Conservation (phyloP, 2,888 invertebrate species). For the Campoletis raptor region DNA sequence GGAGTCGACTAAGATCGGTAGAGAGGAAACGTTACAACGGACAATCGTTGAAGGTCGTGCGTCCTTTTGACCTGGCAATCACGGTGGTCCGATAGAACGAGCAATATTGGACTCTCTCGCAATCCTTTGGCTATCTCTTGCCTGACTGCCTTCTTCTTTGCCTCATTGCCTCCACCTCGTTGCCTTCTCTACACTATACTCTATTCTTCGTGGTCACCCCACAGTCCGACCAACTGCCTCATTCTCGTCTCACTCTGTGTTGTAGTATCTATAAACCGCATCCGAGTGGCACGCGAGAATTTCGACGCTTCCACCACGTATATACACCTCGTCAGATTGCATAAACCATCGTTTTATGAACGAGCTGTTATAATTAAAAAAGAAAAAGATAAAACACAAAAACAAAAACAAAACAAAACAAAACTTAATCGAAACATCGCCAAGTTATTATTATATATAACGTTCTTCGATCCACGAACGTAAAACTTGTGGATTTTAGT, state of each 20-base stretch:
- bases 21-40: conserved; percentile 49
- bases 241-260: not conserved
- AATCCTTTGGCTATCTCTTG: conserved; percentile 45
- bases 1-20: conserved; percentile 42
- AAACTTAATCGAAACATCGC: not conserved
- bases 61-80: conserved; percentile 68
- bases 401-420: not conserved
- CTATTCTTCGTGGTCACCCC: conserved; percentile 21
- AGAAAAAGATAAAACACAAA: too few species aligned
- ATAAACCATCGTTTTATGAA: not conserved
- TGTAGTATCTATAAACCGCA: conserved; percentile 21
- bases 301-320: conserved; percentile 34
- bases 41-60: conserved; percentile 63
- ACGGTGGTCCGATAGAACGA: conserved; percentile 65
- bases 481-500: conserved; percentile 18
- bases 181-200: conserved; percentile 53
- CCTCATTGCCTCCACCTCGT: conserved; percentile 60
- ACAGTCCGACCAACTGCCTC: conserved; percentile 13
- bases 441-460: not conserved
- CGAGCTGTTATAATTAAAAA: not conserved
- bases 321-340: not conserved
- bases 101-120: conserved; percentile 26
- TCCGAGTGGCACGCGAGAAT: conserved; percentile 29
- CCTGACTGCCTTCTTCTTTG: conserved; percentile 55
- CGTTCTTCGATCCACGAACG: conserved; percentile 12